phyloP scores from a whole-genome alignment of 2,113 vertebrate genomes.

The Oryzias celebensis region DNA sequence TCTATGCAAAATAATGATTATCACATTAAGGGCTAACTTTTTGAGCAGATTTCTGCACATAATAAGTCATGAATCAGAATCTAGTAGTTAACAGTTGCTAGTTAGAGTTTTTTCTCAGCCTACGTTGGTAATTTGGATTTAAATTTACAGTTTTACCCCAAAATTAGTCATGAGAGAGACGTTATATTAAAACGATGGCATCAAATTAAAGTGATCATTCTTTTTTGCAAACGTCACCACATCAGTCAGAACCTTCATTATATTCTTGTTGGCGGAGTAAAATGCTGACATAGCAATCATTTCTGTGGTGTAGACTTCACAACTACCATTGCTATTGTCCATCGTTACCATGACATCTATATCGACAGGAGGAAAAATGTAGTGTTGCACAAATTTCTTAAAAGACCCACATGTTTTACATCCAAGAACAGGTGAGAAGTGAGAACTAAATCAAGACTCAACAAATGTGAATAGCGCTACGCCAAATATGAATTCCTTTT shows the following conservation, averaged over 20 bases:
- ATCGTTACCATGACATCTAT: too few relatives aligned
- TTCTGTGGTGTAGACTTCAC: not conserved
- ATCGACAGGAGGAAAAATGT: too few relatives aligned
- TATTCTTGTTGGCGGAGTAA: not conserved
- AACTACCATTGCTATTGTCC: not conserved
- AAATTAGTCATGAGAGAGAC: slow-evolving; percentile 40
- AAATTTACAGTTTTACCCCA: slow-evolving; percentile 43
- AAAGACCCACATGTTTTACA: too few relatives aligned
- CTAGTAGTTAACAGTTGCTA: slow-evolving; percentile 20
- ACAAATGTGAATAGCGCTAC: too few relatives aligned
- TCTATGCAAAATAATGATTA: slow-evolving; percentile 66
- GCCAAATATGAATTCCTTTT: too few relatives aligned
- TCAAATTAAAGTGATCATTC: slow-evolving; percentile 40
- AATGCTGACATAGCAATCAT: not conserved
- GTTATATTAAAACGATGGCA: slow-evolving; percentile 34
- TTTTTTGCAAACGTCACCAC: slow-evolving; percentile 2
- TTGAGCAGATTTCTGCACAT: slow-evolving; percentile 38
- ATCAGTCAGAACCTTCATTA: not conserved
- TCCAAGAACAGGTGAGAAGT: too few relatives aligned
- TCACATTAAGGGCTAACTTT: slow-evolving; percentile 40
- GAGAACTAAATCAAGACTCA: too few relatives aligned
- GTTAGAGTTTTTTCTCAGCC: slow-evolving; percentile 29
- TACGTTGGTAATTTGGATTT: slow-evolving; percentile 30
- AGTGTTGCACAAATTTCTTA: too few relatives aligned
- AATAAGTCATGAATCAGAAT: slow-evolving; percentile 42